Evolutionary conservation across 2,888 invertebrate genomes (phyloP), one percentile per base, ranked within the genome.

Genomic region (Autographa gamma): DNA sequence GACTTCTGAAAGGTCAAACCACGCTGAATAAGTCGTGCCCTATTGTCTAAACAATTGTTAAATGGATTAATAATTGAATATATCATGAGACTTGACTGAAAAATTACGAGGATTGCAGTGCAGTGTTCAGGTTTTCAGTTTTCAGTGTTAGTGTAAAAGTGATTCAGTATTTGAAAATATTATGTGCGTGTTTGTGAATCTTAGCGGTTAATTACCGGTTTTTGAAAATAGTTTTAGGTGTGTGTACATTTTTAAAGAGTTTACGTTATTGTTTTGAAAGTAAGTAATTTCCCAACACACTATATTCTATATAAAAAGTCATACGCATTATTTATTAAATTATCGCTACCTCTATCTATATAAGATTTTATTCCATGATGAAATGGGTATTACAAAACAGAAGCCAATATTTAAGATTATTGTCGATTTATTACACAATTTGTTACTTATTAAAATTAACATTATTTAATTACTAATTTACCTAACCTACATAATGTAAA

Each of bases 1-100:
- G 92, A 86, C 93, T 92, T 90, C 93, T 91, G 93, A 95, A 95
- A 95, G 95, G 95, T 95, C 95, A 95, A 84, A 85, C 90, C 92
- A 94, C 95, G 94, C 92, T 87, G 88, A 87, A 89, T 85, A 81
- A 88, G 88, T 88, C 89, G 88, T 85, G 86, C 82, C 79, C 85
- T 82, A 89, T 87, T 90, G 88, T 89, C 86, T 85, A 85, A 86
- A 88, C 86, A 85, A 85, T 80, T 78, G 77, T 85, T 69, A 77
- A 81, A 83, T 82, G 69, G 68, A 72, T 79, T 80, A 84, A 73
- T 83, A 69, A 83, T 77, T 78, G 64, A 77, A 73, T 41, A 80
- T 56, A 76, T 58, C 56, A 31, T 14, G 3, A 16, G 70, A 63
- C 32, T 18, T 66, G 32, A 71, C 6, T 76, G 60, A 60, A 63